Evolutionary conservation across 2,797 vertebrate species (phyloP), one percentile per base, ranked within the genome.

Genomic region (Chelon auratus): DNA sequence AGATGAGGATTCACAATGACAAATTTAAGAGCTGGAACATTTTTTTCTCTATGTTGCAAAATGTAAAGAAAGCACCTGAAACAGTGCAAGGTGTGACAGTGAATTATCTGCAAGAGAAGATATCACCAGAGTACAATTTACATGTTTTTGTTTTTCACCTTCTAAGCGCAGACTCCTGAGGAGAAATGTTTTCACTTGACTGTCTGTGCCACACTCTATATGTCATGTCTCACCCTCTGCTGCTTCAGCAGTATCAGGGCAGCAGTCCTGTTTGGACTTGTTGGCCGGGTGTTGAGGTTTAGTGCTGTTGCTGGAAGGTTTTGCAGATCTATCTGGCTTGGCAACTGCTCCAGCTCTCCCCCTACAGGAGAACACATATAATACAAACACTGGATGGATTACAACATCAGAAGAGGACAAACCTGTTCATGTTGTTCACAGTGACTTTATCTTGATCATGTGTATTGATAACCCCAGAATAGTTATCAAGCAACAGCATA

Each of bases 311-410:
- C 24, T 75, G 22, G 30, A 42, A 37, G 37, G 58, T 47, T n/a
- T 55, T 20, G 39, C n/a, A 10, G 50, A 51, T 55, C 37, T 71
- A 5, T 72, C 75, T 20, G 62, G 65, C 56, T 47, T 81, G 13
- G 33, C 68, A 82, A 82, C 58, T 75, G 85, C 81, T 83, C 17
- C 77, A 77, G 73, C 39, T 78, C 89, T 80, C 81, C 95, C 92
- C 83, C 93, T 95, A 60, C 75, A 92, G 92, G 91, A 67, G 13
- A 69, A 15, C 63, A n/a, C 24, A 22, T 39, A 50, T 11, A 68
- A 57, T 26, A 53, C 68, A 67, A 24, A 4, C 15, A 6, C 26
- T 55, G 66, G 40, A 24, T 15, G 0, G 3, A 54, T n/a, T 4
- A 14, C n/a, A 51, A 24, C 24, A 51, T 51, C 4, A 9, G 17